Evolutionary conservation across 2,888 invertebrate species (phyloP), one percentile per base, ranked within the genome.

Genomic region (Noctua janthe): DNA sequence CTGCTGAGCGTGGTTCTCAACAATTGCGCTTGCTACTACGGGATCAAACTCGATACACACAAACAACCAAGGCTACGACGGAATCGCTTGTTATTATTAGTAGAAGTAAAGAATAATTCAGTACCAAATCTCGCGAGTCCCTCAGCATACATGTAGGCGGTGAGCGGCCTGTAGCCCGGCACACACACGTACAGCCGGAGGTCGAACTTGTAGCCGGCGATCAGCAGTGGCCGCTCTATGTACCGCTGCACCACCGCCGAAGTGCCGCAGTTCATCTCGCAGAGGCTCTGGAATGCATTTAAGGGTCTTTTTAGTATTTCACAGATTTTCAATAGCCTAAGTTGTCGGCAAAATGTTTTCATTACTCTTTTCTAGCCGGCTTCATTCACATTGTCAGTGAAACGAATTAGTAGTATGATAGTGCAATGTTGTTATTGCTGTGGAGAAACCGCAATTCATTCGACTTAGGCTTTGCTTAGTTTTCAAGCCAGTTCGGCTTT

Each of bases 191-290:
- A 99, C 43, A 99, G 96, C 51, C 99, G 97, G 62, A 99, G 97
- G 95, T 99, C 99, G 96, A 99, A 99, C 96, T 99, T 99, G 96
- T 99, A 99, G 3, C 98, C 99, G 2, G 98, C 99, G 87, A 99
- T 98, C 23, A 98, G 97, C 76, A 98, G 95, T 0, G 98, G 98
- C 88, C 98, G 97, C 91, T 98, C 98, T 35, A 98, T 98, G 94
- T 98, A 98, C 84, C 98, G 97, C 94, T 99, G 99, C 11, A 98
- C 98, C 62, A 99, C 98, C 4, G 98, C 98, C 76, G 98, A 98
- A 79, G 97, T 98, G 86, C 98, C 98, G 93, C 98, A 99, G 17
- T 97, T 98, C 92, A 98, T 97, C 87, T 98, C 98, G 86, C 98
- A 98, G 39, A 98, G 95, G 93, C 98, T 98, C 98, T 98, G 95